Evolutionary conservation across 1,140 invertebrate genomes (phyloP).

Genomic region (Saxidomus purpurata): DNA sequence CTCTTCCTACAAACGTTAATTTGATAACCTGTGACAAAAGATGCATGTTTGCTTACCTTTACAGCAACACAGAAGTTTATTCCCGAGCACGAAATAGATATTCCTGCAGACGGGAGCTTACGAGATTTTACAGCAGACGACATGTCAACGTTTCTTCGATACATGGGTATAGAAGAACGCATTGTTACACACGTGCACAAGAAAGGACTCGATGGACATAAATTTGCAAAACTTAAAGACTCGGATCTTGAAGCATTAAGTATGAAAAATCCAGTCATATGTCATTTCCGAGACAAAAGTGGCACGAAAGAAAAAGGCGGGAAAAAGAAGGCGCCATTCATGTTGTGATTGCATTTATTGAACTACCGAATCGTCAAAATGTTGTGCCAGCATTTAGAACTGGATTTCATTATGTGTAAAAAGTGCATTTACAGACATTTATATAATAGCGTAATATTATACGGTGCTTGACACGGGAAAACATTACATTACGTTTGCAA

Average conservation of each 20-base stretch:
- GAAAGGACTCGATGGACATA: constrained; percentile 73
- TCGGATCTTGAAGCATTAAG: constrained; percentile 73
- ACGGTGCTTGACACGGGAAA: no score
- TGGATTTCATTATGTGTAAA: background rate
- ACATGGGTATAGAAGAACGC: constrained; percentile 71
- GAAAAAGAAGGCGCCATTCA: constrained; percentile 67
- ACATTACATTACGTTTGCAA: no score
- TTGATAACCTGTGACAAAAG: no score
- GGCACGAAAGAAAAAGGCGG: constrained; percentile 54
- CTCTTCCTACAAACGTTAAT: no score
- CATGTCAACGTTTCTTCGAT: constrained; percentile 73
- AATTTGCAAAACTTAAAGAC: constrained; percentile 76
- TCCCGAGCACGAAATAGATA: constrained; percentile 90
- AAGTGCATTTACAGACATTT: background rate
- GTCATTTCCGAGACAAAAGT: constrained; percentile 75
- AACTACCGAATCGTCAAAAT: background rate
- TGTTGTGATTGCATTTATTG: constrained; percentile 38
- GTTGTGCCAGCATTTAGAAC: background rate
- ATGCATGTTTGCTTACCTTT: no score
- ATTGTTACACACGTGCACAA: constrained; percentile 71
- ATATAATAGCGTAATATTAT: no score
- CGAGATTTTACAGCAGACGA: constrained; percentile 71
- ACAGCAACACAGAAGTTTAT: constrained; percentile 68
- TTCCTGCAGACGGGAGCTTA: constrained; percentile 88
- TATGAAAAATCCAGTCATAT: constrained; percentile 74